A percentile compares a stretch with the other conserved stretches of the same genome.
Evolutionary conservation across 2,113 vertebrate genomes (phyloP).

Genomic region (Chroicocephalus ridibundus): DNA sequence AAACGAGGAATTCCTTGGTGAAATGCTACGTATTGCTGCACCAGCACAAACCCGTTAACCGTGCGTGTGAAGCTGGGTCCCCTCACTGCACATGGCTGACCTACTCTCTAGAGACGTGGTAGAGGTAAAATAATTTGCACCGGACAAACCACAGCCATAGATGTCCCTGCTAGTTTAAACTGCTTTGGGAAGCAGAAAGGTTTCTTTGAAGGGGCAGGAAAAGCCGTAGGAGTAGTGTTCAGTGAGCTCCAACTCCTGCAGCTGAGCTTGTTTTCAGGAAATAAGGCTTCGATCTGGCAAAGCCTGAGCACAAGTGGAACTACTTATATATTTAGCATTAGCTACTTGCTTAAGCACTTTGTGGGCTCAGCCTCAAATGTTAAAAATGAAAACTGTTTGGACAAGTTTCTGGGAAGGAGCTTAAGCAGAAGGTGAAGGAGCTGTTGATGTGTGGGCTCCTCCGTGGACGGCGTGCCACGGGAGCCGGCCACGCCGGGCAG

Average conservation of each 20-base stretch:
- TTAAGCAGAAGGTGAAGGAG: neutral
- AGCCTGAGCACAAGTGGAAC: slow-evolving; percentile 1
- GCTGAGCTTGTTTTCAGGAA: neutral
- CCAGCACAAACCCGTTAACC: neutral
- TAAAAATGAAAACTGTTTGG: neutral
- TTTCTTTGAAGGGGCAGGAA: neutral
- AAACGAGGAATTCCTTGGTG: neutral
- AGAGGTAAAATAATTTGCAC: neutral
- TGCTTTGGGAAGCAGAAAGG: neutral
- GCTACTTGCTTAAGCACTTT: neutral
- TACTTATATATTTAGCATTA: neutral
- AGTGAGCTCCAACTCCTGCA: neutral
- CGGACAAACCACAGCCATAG: neutral
- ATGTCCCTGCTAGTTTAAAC: neutral
- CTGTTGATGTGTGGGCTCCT: neutral
- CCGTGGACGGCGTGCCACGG: fast-evolving
- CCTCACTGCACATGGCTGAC: neutral
- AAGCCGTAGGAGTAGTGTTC: neutral
- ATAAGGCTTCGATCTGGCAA: neutral
- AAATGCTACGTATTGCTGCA: neutral
- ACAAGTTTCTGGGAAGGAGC: neutral
- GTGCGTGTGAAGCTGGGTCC: neutral
- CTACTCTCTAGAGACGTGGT: neutral
- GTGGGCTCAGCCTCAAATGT: neutral
- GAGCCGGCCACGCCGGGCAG: neutral